Base-by-base conservation (phyloP, 1,140 invertebrate species). In the Coptotermes formosanus region DNA sequence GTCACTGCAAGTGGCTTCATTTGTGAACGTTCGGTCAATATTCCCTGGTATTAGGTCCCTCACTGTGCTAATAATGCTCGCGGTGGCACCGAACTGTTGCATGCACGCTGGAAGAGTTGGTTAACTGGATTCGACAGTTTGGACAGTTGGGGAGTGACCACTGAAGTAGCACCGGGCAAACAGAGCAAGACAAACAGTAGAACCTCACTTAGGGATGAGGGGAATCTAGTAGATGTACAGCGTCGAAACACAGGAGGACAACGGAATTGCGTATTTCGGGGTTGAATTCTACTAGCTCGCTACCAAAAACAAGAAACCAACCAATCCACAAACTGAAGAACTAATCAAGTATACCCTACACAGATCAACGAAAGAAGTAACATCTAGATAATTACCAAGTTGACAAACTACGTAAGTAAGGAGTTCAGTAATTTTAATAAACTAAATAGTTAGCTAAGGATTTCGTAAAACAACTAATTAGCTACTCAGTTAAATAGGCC, bases 91-190 rank as follows among this genome's bases (percentile, higher is more conserved):
- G n/a, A 30, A 75, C 64, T 55, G 52, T 55, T 55, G 52, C 52
- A 21, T 55, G 52, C 19, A 55, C 52, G 14, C 16, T 55, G 52
- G 19, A 30, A 75, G 64, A 75, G n/a, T 30, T 75, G 64, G 64
- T 75, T 75, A 75, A 75, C 64, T 75, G 64, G n/a, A 75, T 75
- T 75, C 64, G 64, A 30, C 64, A 75, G 64, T 75, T 75, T 75
- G n/a, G 64, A 75, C 64, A 75, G 64, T 14, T 30, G n/a, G 64
- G n/a, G 64, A 75, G 25, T 75, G 64, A 30, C n/a, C 64, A 75
- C 25, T 30, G 25, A 75, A 75, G 64, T 30, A 30, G 64, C 64
- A 16, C 6, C 25, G 64, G 25, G n/a, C 64, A 75, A 75, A 75
- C 64, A 75, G 25, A 12, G n/a, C 25, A 75, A 75, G 64, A 75